A percentile compares a stretch with the other conserved stretches of the same genome.
Conservation (phyloP, 2,888 invertebrate species). For the Deilephila porcellus region DNA sequence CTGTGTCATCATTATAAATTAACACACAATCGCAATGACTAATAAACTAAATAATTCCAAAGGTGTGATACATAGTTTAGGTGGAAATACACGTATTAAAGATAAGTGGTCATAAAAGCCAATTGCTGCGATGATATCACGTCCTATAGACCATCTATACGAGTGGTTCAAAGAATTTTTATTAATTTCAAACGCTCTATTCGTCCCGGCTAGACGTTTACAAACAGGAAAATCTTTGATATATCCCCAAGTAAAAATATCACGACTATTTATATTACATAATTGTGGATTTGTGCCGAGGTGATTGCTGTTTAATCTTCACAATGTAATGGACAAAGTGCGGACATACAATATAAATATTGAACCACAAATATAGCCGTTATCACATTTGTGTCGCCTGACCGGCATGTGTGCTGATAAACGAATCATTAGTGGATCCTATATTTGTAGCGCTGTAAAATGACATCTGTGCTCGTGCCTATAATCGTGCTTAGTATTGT, state of each 20-base stretch:
- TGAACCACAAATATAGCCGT: conserved; percentile 17
- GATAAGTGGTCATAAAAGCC: conserved; percentile 5
- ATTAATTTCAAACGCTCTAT: conserved; percentile 2
- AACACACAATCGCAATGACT: not conserved
- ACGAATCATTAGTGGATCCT: conserved; percentile 48
- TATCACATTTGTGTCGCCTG: conserved; percentile 38
- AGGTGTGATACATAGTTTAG: not conserved
- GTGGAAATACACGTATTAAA: not conserved
- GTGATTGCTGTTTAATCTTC: not conserved
- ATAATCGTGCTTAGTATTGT: conserved; percentile 65
- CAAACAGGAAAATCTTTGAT: not conserved
- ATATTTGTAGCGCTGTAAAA: conserved; percentile 65
- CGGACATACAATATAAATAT: conserved; percentile 16
- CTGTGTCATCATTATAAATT: no score
- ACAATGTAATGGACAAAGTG: not conserved
- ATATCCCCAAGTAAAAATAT: not conserved
- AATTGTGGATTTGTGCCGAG: not conserved
- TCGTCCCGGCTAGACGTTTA: not conserved
- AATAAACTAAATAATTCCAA: not conserved
- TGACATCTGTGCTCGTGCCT: conserved; percentile 68
- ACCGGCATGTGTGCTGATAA: conserved; percentile 57
- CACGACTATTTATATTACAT: not conserved
- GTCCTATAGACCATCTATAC: not conserved
- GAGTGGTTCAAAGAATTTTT: not conserved
- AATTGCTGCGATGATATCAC: conserved; percentile 18